Evolutionary conservation across 2,888 invertebrate genomes (phyloP), one percentile per base, ranked within the genome.

Genomic region (Lasioglossum zephyrum): DNA sequence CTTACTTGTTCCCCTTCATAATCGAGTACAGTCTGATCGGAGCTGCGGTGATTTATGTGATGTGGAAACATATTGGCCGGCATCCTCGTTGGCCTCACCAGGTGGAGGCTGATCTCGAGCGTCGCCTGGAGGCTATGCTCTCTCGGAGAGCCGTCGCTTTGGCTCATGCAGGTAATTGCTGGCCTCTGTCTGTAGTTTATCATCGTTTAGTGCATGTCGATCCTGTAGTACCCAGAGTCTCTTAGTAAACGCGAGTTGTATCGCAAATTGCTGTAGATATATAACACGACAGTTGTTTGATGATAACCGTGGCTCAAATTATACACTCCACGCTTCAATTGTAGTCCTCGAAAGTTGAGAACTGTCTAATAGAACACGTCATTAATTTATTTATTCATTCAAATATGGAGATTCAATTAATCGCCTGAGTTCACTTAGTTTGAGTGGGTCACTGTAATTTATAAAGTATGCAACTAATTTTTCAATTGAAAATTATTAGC

Each of bases 1-100:
- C 99, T 0, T 99, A 98, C 95, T 96, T 99, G 77, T 99, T 98
- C 95, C 99, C 99, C 0, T 99, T 99, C 95, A 98, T 99, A 93
- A 98, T 99, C 93, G 98, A 99, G 95, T 99, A 99, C 95, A 98
- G 99, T 87, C 96, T 99, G 89, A 98, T 99, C 93, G 99, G 99
- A 36, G 98, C 99, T 76, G 98, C 99, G 77, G 99, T 99, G 66
- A 97, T 99, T 93, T 99, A 98, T 95, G 98, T 99, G 78, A 99
- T 99, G 98, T 99, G 99, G 99, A 97, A 98, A 94, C 98, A 98
- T 94, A 98, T 98, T 95, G 98, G 98, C 82, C 97, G 98, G 94
- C 97, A 98, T 95, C 98, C 98, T 77, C 97, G 97, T 96, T 97
- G 93, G 94, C 96, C 96, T 73, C 96, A 97, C 90, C 96, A 97